A percentile compares a stretch with the other conserved stretches of the same genome.
Conservation (phyloP, 2,113 vertebrate genomes). For the Apodemus sylvaticus region DNA sequence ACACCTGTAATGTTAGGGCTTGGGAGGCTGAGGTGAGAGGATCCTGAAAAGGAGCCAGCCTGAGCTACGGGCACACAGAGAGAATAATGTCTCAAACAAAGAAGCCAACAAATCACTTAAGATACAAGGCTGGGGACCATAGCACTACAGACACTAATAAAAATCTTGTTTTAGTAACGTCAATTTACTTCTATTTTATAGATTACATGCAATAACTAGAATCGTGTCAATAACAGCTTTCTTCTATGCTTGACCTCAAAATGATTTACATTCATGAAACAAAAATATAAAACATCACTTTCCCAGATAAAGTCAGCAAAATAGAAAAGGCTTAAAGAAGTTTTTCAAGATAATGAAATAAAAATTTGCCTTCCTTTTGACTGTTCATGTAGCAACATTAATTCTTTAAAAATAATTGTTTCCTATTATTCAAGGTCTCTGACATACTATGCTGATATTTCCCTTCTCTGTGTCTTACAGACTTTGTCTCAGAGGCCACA, state of each 20-base stretch:
- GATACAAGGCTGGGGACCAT: background rate
- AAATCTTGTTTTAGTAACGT: background rate
- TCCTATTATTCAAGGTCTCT: background rate
- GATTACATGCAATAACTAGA: conserved; percentile 35
- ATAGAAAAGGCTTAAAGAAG: background rate
- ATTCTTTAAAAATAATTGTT: background rate
- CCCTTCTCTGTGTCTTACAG: background rate
- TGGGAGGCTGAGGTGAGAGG: background rate
- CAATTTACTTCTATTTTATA: background rate
- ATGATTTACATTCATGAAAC: conserved; percentile 7
- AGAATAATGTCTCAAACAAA: background rate
- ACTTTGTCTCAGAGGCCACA: background rate
- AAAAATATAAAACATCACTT: conserved; percentile 3
- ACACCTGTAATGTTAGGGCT: background rate
- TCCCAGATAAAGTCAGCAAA: conserved; percentile 19
- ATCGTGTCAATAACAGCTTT: background rate
- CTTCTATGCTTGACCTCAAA: conserved; percentile 28
- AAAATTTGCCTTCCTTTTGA: conserved; percentile 13
- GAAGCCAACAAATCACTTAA: background rate
- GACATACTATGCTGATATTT: background rate
- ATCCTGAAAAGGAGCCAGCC: background rate
- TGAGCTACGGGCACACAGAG: background rate
- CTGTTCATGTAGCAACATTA: background rate
- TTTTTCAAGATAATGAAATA: background rate
- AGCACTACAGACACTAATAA: background rate